Evolutionary conservation across 2,888 invertebrate species (phyloP), one percentile per base, ranked within the genome.

Genomic region (Drosophila kambysellisi): DNA sequence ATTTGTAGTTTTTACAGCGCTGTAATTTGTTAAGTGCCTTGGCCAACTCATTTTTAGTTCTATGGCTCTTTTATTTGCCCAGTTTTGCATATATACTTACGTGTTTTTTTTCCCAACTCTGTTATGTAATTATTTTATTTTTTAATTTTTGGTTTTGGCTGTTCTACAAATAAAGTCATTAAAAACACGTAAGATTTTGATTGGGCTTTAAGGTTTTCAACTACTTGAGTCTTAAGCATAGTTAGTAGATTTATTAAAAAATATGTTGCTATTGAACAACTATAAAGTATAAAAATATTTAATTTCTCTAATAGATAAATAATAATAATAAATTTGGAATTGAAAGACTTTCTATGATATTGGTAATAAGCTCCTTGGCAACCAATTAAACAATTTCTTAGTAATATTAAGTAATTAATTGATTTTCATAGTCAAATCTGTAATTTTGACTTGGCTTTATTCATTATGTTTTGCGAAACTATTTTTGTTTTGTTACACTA

Each of bases 21-120:
- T 82, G 88, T 85, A 88, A 89, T 89, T 89, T 82, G 85, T 84
- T 67, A 82, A 88, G 80, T 89, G 82, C 85, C 70, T 69, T 35
- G 60, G 50, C n/a, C 37, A 39, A 32, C 30, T 41, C 51, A 60
- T 43, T 66, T 67, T 59, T n/a, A 32, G 20, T 54, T 65, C 54
- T n/a, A 48, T 29, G 46, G n/a, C 35, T 30, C 50, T 33, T 61
- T 59, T 32, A n/a, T 57, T 35, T 51, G 11, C 54, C 41, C 35
- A 7, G 43, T 48, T 64, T 9, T 59, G 25, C 53, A 52, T 52
- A 63, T 43, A 29, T 30, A 54, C 17, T 54, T 30, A 30, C 60
- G 46, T 12, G 11, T 41, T 37, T 8, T 37, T 43, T 32, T 48
- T n/a, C n/a, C 15, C 25, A 25, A 25, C 29, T 43, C 29, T 20